A percentile compares a stretch with the other conserved stretches of the same genome.
Evolutionary conservation across 2,888 invertebrate genomes (phyloP).

Genomic region (Glomeris marginata): DNA sequence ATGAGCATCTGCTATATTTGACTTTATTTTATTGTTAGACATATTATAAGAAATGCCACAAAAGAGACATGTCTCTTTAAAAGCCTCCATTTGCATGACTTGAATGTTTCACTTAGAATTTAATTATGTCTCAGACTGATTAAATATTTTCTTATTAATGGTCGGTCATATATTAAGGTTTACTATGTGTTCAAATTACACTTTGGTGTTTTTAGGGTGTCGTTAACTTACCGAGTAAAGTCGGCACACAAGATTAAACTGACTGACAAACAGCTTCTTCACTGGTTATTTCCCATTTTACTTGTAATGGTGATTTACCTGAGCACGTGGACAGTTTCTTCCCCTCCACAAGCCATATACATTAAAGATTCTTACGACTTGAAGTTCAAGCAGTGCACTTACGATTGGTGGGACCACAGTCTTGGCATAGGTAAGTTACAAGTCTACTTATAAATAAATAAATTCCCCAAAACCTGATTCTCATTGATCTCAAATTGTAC

Average conservation of each 20-base stretch:
- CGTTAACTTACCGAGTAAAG: constrained; percentile 80
- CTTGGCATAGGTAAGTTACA: constrained; percentile 55
- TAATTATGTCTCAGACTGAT: too few species aligned
- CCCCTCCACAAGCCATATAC: constrained; percentile 65
- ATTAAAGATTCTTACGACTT: constrained; percentile 55
- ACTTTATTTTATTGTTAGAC: too few species aligned
- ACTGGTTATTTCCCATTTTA: constrained; percentile 87
- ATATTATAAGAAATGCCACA: too few species aligned
- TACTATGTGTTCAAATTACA: too few species aligned
- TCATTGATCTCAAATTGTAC: constrained; percentile 2
- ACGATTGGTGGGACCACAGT: constrained; percentile 92
- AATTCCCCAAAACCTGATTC: background rate
- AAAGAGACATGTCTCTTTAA: too few species aligned
- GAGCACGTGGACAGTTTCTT: constrained; percentile 77
- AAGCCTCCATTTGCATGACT: too few species aligned
- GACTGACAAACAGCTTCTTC: constrained; percentile 78
- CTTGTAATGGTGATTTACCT: constrained; percentile 75
- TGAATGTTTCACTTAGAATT: too few species aligned
- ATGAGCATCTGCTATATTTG: too few species aligned
- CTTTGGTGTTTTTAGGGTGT: too few species aligned
- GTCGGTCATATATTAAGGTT: background rate
- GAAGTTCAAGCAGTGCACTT: constrained; percentile 75
- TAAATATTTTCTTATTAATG: too few species aligned
- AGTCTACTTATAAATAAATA: background rate
- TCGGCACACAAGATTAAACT: constrained; percentile 83